phyloP scores from a whole-genome alignment of 2,113 vertebrate genomes.

The Aplodontia rufa region DNA sequence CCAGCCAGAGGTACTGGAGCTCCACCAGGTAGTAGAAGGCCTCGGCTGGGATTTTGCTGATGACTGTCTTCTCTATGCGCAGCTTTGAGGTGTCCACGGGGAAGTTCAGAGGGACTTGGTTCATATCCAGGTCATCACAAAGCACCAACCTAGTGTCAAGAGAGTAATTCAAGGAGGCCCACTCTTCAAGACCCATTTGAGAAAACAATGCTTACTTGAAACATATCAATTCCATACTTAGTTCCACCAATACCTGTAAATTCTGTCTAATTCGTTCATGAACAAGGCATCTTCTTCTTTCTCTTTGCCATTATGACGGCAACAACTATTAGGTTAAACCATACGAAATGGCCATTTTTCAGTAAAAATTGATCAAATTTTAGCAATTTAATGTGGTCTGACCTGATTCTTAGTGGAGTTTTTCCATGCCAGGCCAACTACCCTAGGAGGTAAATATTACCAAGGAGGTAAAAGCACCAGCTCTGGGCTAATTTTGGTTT shows the following conservation, averaged over 20 bases:
- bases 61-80: constrained; percentile 93
- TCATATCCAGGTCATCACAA: constrained; percentile 96
- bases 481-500: neutral
- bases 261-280: neutral
- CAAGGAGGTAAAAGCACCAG: neutral
- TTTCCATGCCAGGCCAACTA: neutral
- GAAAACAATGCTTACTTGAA: neutral
- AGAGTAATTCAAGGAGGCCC: constrained; percentile 29
- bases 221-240: neutral
- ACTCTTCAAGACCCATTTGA: neutral
- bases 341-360: neutral
- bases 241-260: neutral
- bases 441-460: neutral
- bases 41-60: constrained; percentile 90
- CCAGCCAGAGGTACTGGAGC: constrained; percentile 94
- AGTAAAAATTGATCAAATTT: neutral
- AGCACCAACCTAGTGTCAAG: constrained; percentile 88
- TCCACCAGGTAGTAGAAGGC: constrained; percentile 97
- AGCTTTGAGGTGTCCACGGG: constrained; percentile 94
- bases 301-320: neutral
- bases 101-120: constrained; percentile 92
- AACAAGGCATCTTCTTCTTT: neutral
- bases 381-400: neutral
- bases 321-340: neutral
- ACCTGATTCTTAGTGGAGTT: neutral